Base-by-base conservation (phyloP, 2,113 vertebrate genomes). In the Erythrolamprus reginae region DNA sequence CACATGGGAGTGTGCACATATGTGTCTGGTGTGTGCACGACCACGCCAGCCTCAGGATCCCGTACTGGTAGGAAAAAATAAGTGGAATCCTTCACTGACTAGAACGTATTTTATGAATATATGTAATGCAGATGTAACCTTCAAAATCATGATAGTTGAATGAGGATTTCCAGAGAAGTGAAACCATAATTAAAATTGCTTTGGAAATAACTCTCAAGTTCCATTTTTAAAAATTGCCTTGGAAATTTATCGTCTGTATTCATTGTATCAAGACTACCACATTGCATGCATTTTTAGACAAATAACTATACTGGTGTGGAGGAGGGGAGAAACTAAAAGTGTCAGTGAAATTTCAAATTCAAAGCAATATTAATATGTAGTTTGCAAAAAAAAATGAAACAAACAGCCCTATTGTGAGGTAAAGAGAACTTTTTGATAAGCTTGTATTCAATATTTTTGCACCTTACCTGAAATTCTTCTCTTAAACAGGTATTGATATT, bases 401-500 rank as follows among this genome's bases (percentile, higher is more conserved):
- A 42, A 61, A 10, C 52, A 19, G 45, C 17, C 24, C 9, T 77
- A 38, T 7, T 1, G 0, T 47, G 38, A 85, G 61, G 15, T 28
- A 50, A 53, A 28, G 15, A 24, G 1, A 52, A 9, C 12, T 51
- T 52, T 26, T 42, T 52, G n/a, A 50, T 19, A 8, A 3, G 48
- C 21, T 38, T 10, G 17, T 23, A 28, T 83, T 55, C 5, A 56
- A 0, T 0, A 9, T 42, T 89, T 55, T 82, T 55, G n/a, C n/a
- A 26, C 21, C 92, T 96, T 56, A 95, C 82, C 85, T 65, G 52
- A 70, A 13, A 28, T 90, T 93, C 77, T 65, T 95, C 84, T 93
- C 8, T 90, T 89, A 88, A 23, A 0, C 95, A 99, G 99, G 99
- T 82, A 98, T 99, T 5, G 99, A 99, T 95, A 99, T 99, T 94